Conservation (phyloP, 2,113 vertebrate genomes). For the Herpailurus yagouaroundi region DNA sequence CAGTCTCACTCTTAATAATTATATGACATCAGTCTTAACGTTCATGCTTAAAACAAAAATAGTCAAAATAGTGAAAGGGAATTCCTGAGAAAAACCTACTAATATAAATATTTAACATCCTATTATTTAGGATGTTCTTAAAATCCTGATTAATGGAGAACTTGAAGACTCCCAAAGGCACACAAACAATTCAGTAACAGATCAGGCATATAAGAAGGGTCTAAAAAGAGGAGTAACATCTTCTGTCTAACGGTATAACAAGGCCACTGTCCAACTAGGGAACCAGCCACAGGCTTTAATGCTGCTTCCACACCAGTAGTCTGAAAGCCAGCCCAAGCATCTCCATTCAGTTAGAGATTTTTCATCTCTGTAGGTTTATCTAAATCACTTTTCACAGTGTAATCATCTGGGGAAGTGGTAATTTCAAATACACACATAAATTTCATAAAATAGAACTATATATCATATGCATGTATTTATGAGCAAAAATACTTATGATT, state of each 20-base stretch:
- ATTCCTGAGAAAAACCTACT: conserved; percentile 4
- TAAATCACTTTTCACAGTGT: not conserved
- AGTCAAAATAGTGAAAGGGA: conserved; percentile 22
- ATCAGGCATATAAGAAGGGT: not conserved
- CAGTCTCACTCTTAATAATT: not conserved
- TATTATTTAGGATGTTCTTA: not conserved
- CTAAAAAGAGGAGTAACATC: not conserved
- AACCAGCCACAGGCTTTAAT: not conserved
- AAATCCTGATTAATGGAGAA: not conserved
- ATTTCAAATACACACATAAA: not conserved
- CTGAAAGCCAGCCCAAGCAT: not conserved
- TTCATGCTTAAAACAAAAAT: conserved; percentile 9
- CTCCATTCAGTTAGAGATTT: not conserved
- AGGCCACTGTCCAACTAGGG: not conserved
- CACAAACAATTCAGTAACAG: not conserved
- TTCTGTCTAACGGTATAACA: not conserved
- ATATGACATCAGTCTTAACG: not conserved
- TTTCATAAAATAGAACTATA: not conserved
- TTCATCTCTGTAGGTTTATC: not conserved
- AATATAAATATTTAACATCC: conserved; percentile 11
- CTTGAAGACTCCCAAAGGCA: not conserved
- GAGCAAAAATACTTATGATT: not conserved
- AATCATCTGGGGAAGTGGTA: not conserved
- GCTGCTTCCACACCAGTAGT: not conserved
- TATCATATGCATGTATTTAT: not conserved